Conservation (phyloP, 2,888 invertebrate species). For the Phortica okadai region DNA sequence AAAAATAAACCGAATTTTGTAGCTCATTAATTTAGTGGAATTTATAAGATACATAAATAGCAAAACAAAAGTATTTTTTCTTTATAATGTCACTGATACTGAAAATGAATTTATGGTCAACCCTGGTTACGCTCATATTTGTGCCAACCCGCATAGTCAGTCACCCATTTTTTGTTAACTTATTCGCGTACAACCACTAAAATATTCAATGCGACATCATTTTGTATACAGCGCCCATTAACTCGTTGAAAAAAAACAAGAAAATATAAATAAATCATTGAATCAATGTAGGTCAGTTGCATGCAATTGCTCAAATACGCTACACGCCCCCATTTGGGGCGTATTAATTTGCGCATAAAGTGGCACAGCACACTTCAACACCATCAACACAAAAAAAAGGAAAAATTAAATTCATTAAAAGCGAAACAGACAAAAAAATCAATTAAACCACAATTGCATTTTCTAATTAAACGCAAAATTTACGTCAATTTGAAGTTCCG, state of each 20-base stretch:
- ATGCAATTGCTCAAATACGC: conserved; percentile 24
- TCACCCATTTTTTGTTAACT: conserved; percentile 9
- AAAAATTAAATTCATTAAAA: conserved; percentile 25
- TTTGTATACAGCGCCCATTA: conserved; percentile 20
- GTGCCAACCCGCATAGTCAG: background rate
- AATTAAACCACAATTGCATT: conserved; percentile 56
- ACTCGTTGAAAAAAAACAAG: background rate
- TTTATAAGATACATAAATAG: too few species aligned
- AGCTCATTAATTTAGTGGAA: too few species aligned
- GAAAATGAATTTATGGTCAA: too few species aligned
- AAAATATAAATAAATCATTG: background rate
- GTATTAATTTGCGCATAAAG: background rate
- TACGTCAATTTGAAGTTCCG: conserved; percentile 60
- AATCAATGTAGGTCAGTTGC: conserved; percentile 27
- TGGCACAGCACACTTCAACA: background rate
- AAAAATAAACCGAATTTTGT: too few species aligned
- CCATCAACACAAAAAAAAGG: background rate
- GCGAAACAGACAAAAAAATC: conserved; percentile 61
- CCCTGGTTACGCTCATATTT: too few species aligned
- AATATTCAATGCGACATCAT: conserved; percentile 6
- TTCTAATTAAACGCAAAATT: conserved; percentile 48
- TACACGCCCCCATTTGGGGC: background rate
- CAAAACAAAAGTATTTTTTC: background rate
- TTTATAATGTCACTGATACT: too few species aligned
- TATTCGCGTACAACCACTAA: background rate